Evolutionary conservation across 2,797 vertebrate genomes (phyloP).

Genomic region (Pipistrellus nathusii): DNA sequence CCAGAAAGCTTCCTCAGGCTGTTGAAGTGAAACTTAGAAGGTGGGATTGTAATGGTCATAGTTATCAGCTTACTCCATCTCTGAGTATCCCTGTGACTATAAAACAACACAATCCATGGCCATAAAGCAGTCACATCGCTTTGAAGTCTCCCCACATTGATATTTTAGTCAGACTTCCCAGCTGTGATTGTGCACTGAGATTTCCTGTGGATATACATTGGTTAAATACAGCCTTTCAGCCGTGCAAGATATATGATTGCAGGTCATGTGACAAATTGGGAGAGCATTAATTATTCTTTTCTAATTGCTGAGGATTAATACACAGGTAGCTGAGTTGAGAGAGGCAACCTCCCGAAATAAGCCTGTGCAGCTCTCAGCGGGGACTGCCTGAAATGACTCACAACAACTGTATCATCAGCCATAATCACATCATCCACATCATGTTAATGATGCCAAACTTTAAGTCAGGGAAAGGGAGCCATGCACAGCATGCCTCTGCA

Average conservation of each 20-base stretch:
- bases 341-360: neutral
- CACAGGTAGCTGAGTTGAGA: constrained; percentile 14
- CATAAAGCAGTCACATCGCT: neutral
- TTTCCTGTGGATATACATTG: constrained; percentile 32
- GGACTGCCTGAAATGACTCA: neutral
- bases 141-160: neutral
- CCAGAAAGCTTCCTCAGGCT: neutral
- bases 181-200: neutral
- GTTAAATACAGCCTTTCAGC: constrained; percentile 60
- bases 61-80: neutral
- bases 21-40: constrained; percentile 4
- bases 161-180: neutral
- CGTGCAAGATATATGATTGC: neutral
- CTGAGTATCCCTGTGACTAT: neutral
- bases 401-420: neutral
- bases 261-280: constrained; percentile 38
- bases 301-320: constrained; percentile 53
- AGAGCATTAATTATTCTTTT: constrained; percentile 67
- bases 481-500: constrained; percentile 36
- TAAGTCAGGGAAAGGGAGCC: neutral
- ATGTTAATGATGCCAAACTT: constrained; percentile 66
- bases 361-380: neutral
- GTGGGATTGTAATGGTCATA: constrained; percentile 18
- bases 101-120: neutral
- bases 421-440: constrained; percentile 47